Percentiles rank a stretch among this genome's conserved stretches.
These are phyloP conservation scores for Brachyopa scutellaris DNA, from an alignment of 2,888 invertebrate species.

Conservation along the genomic window DNA sequence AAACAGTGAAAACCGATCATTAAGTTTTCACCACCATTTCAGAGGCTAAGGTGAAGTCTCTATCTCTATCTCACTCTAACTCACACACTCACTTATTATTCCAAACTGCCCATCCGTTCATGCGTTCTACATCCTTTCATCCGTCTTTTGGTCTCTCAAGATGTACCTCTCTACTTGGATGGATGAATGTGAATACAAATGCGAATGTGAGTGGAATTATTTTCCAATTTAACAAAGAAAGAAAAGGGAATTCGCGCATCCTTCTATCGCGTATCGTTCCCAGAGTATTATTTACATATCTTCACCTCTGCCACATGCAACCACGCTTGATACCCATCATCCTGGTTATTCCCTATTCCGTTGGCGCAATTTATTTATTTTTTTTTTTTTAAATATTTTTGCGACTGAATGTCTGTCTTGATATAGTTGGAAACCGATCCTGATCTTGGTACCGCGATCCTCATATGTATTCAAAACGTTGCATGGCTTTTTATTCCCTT, in stretches of 20 bases:
- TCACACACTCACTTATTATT: constrained; percentile 62
- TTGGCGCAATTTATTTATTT: constrained; percentile 55
- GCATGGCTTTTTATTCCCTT: not conserved
- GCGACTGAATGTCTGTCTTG: constrained; percentile 62
- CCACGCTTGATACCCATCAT: constrained; percentile 53
- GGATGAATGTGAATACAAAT: constrained; percentile 42
- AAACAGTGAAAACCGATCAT: constrained; percentile 50
- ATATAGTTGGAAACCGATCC: constrained; percentile 55
- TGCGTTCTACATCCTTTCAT: constrained; percentile 2
- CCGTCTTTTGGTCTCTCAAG: constrained; percentile 9
- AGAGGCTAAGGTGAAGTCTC: constrained; percentile 27
- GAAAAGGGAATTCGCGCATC: constrained; percentile 43
- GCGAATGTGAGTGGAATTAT: constrained; percentile 61
- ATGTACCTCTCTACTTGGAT: constrained; percentile 6
- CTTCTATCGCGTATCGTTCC: constrained; percentile 59
- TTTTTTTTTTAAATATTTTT: constrained; percentile 12
- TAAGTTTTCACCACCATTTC: constrained; percentile 67
- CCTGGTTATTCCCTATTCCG: constrained; percentile 8
- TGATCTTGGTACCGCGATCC: constrained; percentile 32
- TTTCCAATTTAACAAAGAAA: constrained; percentile 35
- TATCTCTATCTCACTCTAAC: too few relatives aligned
- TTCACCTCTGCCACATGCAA: constrained; percentile 53
- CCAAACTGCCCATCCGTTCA: constrained; percentile 45
- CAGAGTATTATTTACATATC: constrained; percentile 73
- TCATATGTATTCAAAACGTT: constrained; percentile 14